These are phyloP conservation scores for Melanotaenia duboulayi DNA, from an alignment of 2,113 vertebrate genomes.

Conservation along the genomic window DNA sequence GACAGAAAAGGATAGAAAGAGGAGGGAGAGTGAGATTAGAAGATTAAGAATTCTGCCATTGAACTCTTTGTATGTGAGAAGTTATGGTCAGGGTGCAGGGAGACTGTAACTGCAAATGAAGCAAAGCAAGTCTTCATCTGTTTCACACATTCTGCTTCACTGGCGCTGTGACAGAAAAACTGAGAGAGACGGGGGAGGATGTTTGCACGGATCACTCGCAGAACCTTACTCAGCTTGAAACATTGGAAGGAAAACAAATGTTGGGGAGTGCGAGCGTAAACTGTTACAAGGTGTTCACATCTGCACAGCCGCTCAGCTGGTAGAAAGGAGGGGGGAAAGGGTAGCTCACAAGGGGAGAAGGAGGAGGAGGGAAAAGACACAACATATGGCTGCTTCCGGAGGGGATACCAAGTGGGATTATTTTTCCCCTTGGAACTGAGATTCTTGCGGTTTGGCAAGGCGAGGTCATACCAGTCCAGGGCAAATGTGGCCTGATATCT, in stretches of 20 bases:
- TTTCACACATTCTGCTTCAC: conserved; percentile 52
- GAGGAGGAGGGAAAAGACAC: conserved; percentile 44
- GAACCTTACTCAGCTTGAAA: conserved; percentile 56
- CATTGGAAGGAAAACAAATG: conserved; percentile 58
- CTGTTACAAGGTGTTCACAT: conserved; percentile 71
- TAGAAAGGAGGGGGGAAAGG: not conserved
- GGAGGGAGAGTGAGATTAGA: conserved; percentile 72
- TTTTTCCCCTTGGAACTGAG: conserved; percentile 36
- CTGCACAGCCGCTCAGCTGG: conserved; percentile 58
- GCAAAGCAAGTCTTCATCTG: conserved; percentile 41
- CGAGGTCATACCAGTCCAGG: conserved; percentile 56
- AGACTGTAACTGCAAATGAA: conserved; percentile 53
- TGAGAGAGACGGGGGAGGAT: conserved; percentile 22
- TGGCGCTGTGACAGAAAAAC: conserved; percentile 26
- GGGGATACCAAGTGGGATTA: conserved; percentile 43
- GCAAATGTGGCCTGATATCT: conserved; percentile 32
- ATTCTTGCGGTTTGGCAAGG: conserved; percentile 57
- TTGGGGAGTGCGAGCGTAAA: conserved; percentile 55
- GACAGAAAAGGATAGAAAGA: conserved; percentile 39
- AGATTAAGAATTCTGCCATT: conserved; percentile 78
- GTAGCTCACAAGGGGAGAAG: conserved; percentile 23
- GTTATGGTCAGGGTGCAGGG: conserved; percentile 45
- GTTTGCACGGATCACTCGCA: conserved; percentile 38
- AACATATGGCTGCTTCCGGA: conserved; percentile 60
- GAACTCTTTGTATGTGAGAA: conserved; percentile 70